These are phyloP conservation scores for Rhyacichthys aspro DNA, from an alignment of 2,797 vertebrate species.

Conservation along the genomic window DNA sequence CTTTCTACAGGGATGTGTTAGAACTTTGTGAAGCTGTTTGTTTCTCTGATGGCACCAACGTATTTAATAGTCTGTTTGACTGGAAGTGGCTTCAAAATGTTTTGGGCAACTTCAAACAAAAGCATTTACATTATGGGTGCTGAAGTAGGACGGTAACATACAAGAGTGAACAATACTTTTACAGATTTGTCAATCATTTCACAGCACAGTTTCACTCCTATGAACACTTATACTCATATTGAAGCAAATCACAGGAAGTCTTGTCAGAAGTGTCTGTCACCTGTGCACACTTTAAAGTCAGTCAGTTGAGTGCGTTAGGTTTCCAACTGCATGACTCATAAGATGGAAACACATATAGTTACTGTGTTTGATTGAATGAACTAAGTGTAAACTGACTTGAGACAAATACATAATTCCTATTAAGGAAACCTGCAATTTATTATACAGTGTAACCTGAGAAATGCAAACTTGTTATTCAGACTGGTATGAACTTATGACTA, in stretches of 20 bases:
- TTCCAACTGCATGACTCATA: too few species aligned
- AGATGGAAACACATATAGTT: too few species aligned
- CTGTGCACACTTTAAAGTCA: too few species aligned
- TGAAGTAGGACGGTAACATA: constrained; percentile 13
- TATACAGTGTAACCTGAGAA: too few species aligned
- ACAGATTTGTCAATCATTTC: constrained; percentile 31
- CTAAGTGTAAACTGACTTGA: too few species aligned
- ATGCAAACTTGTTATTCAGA: too few species aligned
- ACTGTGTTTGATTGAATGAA: too few species aligned
- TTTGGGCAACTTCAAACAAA: neutral
- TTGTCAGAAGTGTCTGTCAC: too few species aligned
- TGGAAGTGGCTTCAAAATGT: neutral
- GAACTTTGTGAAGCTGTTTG: constrained; percentile 39
- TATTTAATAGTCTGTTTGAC: constrained; percentile 22
- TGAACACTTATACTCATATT: constrained; percentile 21
- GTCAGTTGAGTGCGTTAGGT: too few species aligned
- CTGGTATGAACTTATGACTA: too few species aligned
- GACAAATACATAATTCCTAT: too few species aligned
- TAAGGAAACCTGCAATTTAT: too few species aligned
- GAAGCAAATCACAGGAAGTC: constrained; percentile 22
- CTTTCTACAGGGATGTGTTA: constrained; percentile 16
- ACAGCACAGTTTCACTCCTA: constrained; percentile 21
- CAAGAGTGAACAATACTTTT: constrained; percentile 12
- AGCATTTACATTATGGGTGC: neutral
- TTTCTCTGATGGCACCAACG: constrained; percentile 25